Evolutionary conservation across 92 coral and sea anemone species (phyloP).

Genomic region (Umimayanthus chanpuru): DNA sequence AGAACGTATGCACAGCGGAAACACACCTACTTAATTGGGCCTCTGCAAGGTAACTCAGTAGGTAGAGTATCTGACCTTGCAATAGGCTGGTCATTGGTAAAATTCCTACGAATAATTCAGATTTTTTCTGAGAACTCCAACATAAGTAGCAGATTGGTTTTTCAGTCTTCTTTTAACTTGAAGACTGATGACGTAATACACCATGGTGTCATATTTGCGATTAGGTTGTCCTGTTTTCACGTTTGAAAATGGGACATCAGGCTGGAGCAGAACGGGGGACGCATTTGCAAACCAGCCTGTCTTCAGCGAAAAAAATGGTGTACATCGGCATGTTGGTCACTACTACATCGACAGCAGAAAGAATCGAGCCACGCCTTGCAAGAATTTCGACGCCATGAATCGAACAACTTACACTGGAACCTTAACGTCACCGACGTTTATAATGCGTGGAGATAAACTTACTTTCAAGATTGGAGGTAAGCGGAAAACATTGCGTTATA

Average conservation of each 20-base stretch:
- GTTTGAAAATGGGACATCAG: conserved; percentile 48
- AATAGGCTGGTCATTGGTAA: too few species aligned
- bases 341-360: conserved; percentile 49
- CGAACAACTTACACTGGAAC: conserved; percentile 42
- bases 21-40: too few species aligned
- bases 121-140: too few species aligned
- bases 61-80: too few species aligned
- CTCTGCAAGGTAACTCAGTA: too few species aligned
- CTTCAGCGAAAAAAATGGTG: conserved; percentile 27
- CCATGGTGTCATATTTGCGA: neutral
- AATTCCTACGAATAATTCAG: too few species aligned
- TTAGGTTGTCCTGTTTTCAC: conserved; percentile 42
- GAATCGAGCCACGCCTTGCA: conserved; percentile 37
- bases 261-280: conserved; percentile 45
- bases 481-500: neutral
- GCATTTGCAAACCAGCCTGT: conserved; percentile 56
- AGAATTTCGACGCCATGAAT: neutral
- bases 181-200: too few species aligned
- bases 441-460: conserved; percentile 38
- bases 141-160: too few species aligned
- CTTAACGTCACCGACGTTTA: conserved; percentile 52
- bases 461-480: conserved; percentile 48
- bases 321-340: conserved; percentile 34
- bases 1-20: too few species aligned
- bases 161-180: too few species aligned